phyloP scores from a whole-genome alignment of 2,888 invertebrate genomes.

The Clanis bilineata region DNA sequence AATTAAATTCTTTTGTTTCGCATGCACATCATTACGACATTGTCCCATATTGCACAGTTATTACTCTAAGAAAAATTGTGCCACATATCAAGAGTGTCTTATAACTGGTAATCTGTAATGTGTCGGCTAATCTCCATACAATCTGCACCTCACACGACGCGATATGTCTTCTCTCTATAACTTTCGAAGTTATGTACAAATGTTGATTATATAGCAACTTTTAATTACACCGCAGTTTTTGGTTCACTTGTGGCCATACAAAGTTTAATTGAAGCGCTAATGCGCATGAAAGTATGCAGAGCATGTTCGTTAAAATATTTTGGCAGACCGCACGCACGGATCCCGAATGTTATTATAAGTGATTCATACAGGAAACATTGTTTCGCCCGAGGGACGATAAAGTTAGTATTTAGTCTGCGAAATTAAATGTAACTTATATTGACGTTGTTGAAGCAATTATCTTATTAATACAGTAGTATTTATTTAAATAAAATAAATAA shows the following conservation, averaged over 20 bases:
- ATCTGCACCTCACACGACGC: slow-evolving; percentile 69
- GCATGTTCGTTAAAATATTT: slow-evolving; percentile 17
- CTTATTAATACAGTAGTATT: background rate
- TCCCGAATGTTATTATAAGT: slow-evolving; percentile 8
- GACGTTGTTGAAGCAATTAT: background rate
- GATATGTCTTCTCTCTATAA: background rate
- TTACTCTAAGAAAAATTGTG: slow-evolving; percentile 15
- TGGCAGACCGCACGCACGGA: slow-evolving; percentile 13
- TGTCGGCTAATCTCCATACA: slow-evolving; percentile 66
- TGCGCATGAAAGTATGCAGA: slow-evolving; percentile 14
- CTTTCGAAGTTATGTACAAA: background rate
- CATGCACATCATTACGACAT: background rate
- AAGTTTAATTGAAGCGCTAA: slow-evolving; percentile 9
- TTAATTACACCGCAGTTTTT: background rate
- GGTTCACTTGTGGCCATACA: background rate
- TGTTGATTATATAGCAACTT: background rate
- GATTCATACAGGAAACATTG: slow-evolving; percentile 15
- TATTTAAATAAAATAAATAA: background rate
- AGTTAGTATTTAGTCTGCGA: background rate
- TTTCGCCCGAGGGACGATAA: background rate
- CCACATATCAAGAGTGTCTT: background rate
- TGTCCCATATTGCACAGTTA: background rate
- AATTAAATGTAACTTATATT: background rate
- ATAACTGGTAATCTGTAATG: slow-evolving; percentile 9
- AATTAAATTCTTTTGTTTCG: background rate